phyloP scores from a whole-genome alignment of 2,888 invertebrate species.

The Hecatera dysodea region DNA sequence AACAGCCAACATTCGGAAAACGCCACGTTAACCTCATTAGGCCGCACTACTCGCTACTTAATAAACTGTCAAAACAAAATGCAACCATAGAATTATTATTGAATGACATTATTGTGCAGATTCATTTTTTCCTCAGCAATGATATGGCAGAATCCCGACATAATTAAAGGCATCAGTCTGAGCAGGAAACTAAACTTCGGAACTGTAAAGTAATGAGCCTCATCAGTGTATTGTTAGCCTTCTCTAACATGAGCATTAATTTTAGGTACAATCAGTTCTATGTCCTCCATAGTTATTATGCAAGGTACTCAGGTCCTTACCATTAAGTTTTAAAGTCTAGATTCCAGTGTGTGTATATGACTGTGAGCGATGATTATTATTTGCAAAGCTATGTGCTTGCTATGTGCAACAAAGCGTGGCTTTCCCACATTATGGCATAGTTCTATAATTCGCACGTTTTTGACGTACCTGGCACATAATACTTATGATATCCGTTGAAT shows the following conservation, averaged over 20 bases:
- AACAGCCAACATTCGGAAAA: too few relatives aligned
- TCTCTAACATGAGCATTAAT: slow-evolving; percentile 25
- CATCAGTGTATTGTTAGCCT: slow-evolving; percentile 33
- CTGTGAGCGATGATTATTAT: slow-evolving; percentile 27
- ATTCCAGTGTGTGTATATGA: not conserved
- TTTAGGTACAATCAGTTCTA: slow-evolving; percentile 18
- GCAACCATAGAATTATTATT: slow-evolving; percentile 6
- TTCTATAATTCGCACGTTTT: slow-evolving; percentile 62
- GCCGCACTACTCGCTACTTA: not conserved
- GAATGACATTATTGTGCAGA: not conserved
- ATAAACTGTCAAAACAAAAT: slow-evolving; percentile 11
- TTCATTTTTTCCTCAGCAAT: slow-evolving; percentile 5
- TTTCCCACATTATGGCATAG: slow-evolving; percentile 69
- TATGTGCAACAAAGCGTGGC: slow-evolving; percentile 67
- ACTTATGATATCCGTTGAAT: slow-evolving; percentile 51
- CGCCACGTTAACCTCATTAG: slow-evolving; percentile 9
- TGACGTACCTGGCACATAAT: slow-evolving; percentile 34
- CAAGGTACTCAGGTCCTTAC: slow-evolving; percentile 13
- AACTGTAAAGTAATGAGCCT: slow-evolving; percentile 30
- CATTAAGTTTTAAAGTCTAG: slow-evolving; percentile 18
- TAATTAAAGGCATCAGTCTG: slow-evolving; percentile 16
- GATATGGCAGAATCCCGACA: not conserved
- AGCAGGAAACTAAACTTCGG: slow-evolving; percentile 45
- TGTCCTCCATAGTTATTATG: not conserved
- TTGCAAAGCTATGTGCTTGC: slow-evolving; percentile 43